Base-by-base conservation (phyloP, 2,797 vertebrate species). In the Anableps anableps region DNA sequence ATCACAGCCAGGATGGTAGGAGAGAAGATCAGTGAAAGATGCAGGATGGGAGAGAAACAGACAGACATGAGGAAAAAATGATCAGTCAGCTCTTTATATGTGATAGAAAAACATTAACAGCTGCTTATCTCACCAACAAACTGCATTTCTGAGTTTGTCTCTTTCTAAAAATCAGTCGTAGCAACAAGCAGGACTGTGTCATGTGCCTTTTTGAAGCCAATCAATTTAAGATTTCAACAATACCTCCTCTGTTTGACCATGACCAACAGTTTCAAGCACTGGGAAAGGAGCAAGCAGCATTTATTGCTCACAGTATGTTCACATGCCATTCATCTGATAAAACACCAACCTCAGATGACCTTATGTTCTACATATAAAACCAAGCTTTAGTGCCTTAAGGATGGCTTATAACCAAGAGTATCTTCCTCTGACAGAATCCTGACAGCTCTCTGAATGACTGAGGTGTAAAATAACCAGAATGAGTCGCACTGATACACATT, bases 401-500 rank as follows among this genome's bases (percentile, higher is more conserved):
- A 34, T 45, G 7, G 34, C 19, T 26, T 17, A 21, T 26, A 31
- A 45, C n/a, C 34, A 4, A 19, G 8, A 1, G 13, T 45, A 8
- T 64, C n/a, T 45, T 62, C 10, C 45, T 70, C 51, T 0, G 6
- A 71, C 26, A 47, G 31, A 72, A 51, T 10, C 74, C 9, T 17
- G 53, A 60, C 34, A 29, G 34, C 3, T 58, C 34, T 84, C 41
- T 34, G 31, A 72, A 47, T 13, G 38, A 78, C 55, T 34, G 78
- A 31, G 53, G 31, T 23, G 81, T 85, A 23, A 86, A 88, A 84
- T 64, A 85, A 73, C 66, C 29, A n/a, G n/a, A 0, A 0, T 38
- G 9, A 85, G 58, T n/a, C 50, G 43, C 47, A 0, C 31, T 21
- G n/a, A n/a, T n/a, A n/a, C n/a, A n/a, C n/a, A n/a, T n/a, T n/a